Conservation (phyloP, 2,113 vertebrate genomes). For the Stercorarius parasiticus region DNA sequence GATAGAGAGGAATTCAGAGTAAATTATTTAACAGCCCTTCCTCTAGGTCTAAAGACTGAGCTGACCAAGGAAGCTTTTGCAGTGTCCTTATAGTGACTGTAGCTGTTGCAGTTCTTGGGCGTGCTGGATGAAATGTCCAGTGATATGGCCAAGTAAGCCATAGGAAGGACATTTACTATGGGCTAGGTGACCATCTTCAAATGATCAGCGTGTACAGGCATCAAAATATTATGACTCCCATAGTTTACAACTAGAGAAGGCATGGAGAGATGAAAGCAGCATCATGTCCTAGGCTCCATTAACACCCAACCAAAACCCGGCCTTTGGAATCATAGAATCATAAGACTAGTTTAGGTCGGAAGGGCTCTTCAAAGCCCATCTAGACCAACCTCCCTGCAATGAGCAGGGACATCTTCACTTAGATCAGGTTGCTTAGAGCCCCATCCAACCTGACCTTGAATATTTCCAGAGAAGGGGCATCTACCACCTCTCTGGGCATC, state of each 20-base stretch:
- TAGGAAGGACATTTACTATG: neutral
- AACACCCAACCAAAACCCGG: neutral
- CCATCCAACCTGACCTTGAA: neutral
- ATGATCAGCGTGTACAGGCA: neutral
- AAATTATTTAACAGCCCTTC: neutral
- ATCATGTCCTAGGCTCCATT: neutral
- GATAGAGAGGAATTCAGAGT: neutral
- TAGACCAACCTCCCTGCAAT: neutral
- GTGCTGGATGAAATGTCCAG: neutral
- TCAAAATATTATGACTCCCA: accelerated
- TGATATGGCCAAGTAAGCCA: neutral
- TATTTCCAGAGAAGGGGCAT: neutral
- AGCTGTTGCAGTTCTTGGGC: neutral
- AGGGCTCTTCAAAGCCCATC: neutral
- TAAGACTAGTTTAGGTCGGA: neutral
- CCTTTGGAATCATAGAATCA: neutral
- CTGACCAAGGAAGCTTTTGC: neutral
- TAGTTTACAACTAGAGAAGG: neutral
- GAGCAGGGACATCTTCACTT: neutral
- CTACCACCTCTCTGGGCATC: neutral
- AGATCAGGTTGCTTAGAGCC: neutral
- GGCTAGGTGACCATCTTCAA: neutral
- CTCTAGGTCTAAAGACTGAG: neutral
- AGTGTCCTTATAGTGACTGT: neutral
- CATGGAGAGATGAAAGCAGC: neutral